Percentiles rank a stretch among this genome's conserved stretches.
Conservation (phyloP, 2,113 vertebrate species). For the Orthonyx spaldingii region DNA sequence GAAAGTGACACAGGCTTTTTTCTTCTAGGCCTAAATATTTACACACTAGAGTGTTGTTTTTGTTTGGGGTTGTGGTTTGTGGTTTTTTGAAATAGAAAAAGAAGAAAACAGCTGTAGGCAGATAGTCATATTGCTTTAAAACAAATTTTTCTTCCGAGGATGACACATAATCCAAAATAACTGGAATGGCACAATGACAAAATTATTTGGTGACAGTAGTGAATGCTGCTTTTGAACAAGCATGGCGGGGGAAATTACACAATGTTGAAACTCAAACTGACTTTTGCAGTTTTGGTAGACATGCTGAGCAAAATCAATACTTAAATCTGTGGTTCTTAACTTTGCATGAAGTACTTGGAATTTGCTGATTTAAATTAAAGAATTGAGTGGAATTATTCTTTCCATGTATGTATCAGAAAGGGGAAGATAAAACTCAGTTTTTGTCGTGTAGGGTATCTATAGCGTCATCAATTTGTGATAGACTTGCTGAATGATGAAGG, state of each 20-base stretch:
- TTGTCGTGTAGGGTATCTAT: not conserved
- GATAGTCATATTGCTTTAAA: not conserved
- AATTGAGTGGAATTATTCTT: not conserved
- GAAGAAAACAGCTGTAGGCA: not conserved
- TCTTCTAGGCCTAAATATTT: not conserved
- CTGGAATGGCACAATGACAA: not conserved
- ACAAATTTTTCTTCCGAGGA: not conserved
- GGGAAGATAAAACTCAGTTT: not conserved
- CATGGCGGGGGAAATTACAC: not conserved
- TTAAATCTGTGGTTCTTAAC: not conserved
- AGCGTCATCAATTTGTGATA: not conserved
- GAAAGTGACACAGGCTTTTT: rapidly evolving
- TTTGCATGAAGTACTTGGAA: not conserved
- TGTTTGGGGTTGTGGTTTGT: not conserved
- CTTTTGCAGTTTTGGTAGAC: not conserved
- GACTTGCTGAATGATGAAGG: not conserved
- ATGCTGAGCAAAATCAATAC: not conserved
- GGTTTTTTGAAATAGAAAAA: not conserved
- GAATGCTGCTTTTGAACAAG: not conserved
- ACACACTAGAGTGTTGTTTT: not conserved
- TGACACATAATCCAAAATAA: not conserved
- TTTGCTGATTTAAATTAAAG: not conserved
- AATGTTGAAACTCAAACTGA: not conserved
- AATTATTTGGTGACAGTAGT: not conserved
- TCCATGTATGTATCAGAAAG: rapidly evolving